phyloP scores from a whole-genome alignment of 92 coral and sea anemone genomes.

The Actinostola sp. region DNA sequence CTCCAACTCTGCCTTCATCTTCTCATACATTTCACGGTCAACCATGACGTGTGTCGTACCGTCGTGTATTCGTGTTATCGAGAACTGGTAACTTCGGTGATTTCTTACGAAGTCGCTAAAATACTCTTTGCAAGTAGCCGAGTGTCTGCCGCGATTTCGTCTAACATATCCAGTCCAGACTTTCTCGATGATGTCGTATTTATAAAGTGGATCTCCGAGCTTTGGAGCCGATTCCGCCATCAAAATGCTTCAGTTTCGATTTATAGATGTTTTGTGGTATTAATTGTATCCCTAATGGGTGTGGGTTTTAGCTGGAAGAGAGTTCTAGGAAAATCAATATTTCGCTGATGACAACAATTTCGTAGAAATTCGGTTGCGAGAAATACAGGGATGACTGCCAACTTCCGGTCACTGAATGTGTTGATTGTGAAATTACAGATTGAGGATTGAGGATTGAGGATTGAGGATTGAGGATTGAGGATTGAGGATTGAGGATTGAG shows the following conservation, averaged over 20 bases:
- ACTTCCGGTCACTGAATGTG: no score
- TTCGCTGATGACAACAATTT: no score
- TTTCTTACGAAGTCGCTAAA: slow-evolving; percentile 43
- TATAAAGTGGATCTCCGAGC: slow-evolving; percentile 22
- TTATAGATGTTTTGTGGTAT: no score
- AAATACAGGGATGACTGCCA: no score
- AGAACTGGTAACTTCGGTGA: slow-evolving; percentile 40
- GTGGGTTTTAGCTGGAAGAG: no score
- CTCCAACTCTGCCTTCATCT: slow-evolving; percentile 55
- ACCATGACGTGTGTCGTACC: slow-evolving; percentile 48
- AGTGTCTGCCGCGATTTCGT: slow-evolving; percentile 1
- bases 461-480: no score
- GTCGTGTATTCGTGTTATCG: slow-evolving; percentile 49
- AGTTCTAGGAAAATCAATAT: no score
- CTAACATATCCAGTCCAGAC: slow-evolving; percentile 37
- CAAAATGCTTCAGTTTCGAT: neutral
- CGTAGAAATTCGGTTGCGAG: no score
- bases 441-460: no score
- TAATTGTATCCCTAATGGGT: no score
- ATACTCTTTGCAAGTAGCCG: slow-evolving; percentile 21
- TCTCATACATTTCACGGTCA: slow-evolving; percentile 26
- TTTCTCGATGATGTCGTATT: slow-evolving; percentile 31
- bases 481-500: no score
- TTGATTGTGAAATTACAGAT: no score
- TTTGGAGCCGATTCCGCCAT: neutral